Conservation (phyloP, 1,140 invertebrate species). For the Drosophila ogumai region DNA sequence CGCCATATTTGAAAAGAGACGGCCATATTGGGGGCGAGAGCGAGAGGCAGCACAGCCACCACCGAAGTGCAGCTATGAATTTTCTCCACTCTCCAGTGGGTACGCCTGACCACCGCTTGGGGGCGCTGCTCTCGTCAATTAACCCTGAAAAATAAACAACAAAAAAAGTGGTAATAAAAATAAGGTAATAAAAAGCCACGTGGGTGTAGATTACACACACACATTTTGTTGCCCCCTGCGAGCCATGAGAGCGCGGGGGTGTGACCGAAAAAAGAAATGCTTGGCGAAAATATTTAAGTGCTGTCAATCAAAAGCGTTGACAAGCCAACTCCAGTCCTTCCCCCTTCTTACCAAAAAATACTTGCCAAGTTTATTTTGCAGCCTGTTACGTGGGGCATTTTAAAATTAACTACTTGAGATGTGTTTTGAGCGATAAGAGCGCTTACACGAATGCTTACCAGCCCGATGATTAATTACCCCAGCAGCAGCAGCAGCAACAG, state of each 20-base stretch:
- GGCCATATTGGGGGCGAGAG: conserved; percentile 27
- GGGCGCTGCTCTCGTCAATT: conserved; percentile 44
- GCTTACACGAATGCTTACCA: conserved; percentile 82
- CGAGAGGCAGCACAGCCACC: conserved; percentile 52
- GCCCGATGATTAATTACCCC: conserved; percentile 77
- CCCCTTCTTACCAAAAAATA: neutral
- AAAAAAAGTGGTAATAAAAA: conserved; percentile 8
- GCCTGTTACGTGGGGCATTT: conserved; percentile 72
- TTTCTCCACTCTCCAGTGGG: conserved; percentile 31
- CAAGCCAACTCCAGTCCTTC: conserved; percentile 26
- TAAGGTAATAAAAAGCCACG: conserved; percentile 5
- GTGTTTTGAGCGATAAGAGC: conserved; percentile 77
- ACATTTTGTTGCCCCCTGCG: neutral
- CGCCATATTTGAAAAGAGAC: conserved; percentile 79
- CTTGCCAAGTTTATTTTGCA: conserved; percentile 33
- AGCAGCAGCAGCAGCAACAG: conserved; percentile 18
- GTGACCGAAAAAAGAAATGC: conserved; percentile 56
- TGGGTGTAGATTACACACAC: conserved; percentile 28
- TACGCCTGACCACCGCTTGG: conserved; percentile 57
- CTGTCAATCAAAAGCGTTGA: conserved; percentile 77
- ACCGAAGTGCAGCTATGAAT: conserved; percentile 48
- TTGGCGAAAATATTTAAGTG: conserved; percentile 72
- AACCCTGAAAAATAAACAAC: conserved; percentile 26
- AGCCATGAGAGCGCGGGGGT: conserved; percentile 11
- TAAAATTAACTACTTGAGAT: conserved; percentile 81